Base-by-base conservation (phyloP, 2,888 invertebrate species). In the Tuta absoluta region DNA sequence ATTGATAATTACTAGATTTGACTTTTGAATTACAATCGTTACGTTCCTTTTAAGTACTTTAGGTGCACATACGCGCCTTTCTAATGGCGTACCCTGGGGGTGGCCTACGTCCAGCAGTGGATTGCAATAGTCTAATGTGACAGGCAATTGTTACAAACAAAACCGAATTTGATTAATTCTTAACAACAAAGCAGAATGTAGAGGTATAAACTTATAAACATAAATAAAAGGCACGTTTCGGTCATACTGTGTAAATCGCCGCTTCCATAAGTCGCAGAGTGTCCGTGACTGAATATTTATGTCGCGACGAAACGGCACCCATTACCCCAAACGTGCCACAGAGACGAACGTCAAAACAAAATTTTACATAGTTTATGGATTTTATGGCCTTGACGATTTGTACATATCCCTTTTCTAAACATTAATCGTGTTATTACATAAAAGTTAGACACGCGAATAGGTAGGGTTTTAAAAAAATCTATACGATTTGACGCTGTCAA, bases 221-320 rank as follows among this genome's bases (percentile, higher is more conserved):
- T 41, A 41, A 2, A n/a, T 41, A 41, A n/a, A n/a, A 41, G 69
- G 69, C 65, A 67, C 69, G 70, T 66, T 72, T 76, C 73, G 69
- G 67, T 67, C 68, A 53, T 68, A 66, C 66, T 67, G 74, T 73
- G 76, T 78, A 80, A 79, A 80, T 82, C 79, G 81, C 75, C n/a
- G 45, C 75, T 74, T 78, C 78, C 75, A 77, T 77, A 78, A 81
- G 80, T 78, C 77, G 75, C 71, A 70, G 77, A 80, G 80, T 79
- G 79, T 79, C 80, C 76, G 76, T 81, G 78, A 80, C 80, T 85
- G 86, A 86, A 86, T 86, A 86, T 86, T 86, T 84, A 86, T 86
- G 75, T 72, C 71, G 73, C 72, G 72, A 76, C 73, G 74, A 73
- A 62, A 23, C 41, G 45, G 45, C 41, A 41, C 51, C 19, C 19